Evolutionary conservation across 2,888 invertebrate genomes (phyloP), one percentile per base, ranked within the genome.

Genomic region (Spisula subtruncata): DNA sequence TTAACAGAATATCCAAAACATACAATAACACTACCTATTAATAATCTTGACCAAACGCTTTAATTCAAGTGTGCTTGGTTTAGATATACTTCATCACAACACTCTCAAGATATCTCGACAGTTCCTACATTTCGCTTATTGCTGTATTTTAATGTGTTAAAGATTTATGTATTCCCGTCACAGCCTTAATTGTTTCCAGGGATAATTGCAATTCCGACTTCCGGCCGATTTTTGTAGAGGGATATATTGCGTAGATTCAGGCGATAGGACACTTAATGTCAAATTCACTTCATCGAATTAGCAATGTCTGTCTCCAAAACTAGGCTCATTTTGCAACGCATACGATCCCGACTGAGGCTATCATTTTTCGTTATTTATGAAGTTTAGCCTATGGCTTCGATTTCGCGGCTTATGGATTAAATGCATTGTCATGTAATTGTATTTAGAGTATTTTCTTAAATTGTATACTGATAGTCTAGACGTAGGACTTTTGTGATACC

Each of bases 111-210:
- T n/a, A n/a, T n/a, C n/a, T n/a, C n/a, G n/a, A 66, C 25, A 66
- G 20, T 66, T 25, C 25, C 25, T 66, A 20, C 12, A n/a, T 0
- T 66, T n/a, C 25, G n/a, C 10, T 25, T 12, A 25, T 66, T 66
- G 25, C n/a, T 25, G 20, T 66, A 66, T 66, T 25, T 66, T 66
- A 66, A 66, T 66, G 60, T 66, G 60, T 25, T 66, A 25, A 66
- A n/a, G 60, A 66, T 66, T 66, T 66, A 66, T 66, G 60, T 66
- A 25, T 66, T 66, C n/a, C n/a, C n/a, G n/a, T n/a, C 60, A 25
- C 25, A n/a, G n/a, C 25, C 60, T 66, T 66, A 66, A 66, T 66
- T 66, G 60, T 25, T 66, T 66, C 60, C 60, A 66, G 60, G 25
- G 25, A 66, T 66, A 66, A 66, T 66, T 66, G 60, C 60, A 8